Evolutionary conservation across 2,113 vertebrate genomes (phyloP).

Genomic region (Hepsetus odoe): DNA sequence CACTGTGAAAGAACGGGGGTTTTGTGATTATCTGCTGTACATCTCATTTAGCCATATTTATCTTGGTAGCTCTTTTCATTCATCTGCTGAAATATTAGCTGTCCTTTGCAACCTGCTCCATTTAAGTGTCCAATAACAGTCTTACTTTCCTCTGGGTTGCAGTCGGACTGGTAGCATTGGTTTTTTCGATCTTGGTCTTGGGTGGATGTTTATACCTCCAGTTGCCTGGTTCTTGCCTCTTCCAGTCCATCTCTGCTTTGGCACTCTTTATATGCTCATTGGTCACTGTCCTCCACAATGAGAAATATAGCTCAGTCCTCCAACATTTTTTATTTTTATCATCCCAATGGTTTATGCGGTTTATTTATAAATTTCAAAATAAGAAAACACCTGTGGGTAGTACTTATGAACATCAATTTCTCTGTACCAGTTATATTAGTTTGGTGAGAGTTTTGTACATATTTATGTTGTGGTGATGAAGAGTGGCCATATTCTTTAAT

Average conservation of each 20-base stretch:
- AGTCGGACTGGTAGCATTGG: slow-evolving; percentile 18
- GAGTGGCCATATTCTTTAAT: not conserved
- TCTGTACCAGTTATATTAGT: not conserved
- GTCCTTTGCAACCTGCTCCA: slow-evolving; percentile 61
- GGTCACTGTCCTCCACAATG: slow-evolving; percentile 38
- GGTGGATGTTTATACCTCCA: slow-evolving; percentile 35
- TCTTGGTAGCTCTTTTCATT: slow-evolving; percentile 58
- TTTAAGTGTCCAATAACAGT: slow-evolving; percentile 40
- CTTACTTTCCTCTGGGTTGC: slow-evolving; percentile 34
- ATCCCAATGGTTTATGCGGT: not conserved
- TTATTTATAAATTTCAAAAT: not conserved
- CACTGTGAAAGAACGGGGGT: slow-evolving; percentile 26
- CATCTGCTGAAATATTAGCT: slow-evolving; percentile 66
- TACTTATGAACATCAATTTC: not conserved
- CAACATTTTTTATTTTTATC: slow-evolving; percentile 33
- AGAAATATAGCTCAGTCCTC: slow-evolving; percentile 29
- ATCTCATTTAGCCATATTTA: slow-evolving; percentile 19
- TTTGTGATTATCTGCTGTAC: slow-evolving; percentile 5
- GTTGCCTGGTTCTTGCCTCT: slow-evolving; percentile 41
- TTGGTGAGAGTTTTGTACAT: not conserved
- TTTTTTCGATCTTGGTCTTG: slow-evolving; percentile 23
- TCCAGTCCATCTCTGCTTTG: slow-evolving; percentile 46
- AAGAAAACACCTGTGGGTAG: slow-evolving; percentile 1
- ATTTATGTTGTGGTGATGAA: not conserved
- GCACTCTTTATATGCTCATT: slow-evolving; percentile 39